Evolutionary conservation across 2,888 invertebrate genomes (phyloP).

Genomic region (Pollenia angustigena): DNA sequence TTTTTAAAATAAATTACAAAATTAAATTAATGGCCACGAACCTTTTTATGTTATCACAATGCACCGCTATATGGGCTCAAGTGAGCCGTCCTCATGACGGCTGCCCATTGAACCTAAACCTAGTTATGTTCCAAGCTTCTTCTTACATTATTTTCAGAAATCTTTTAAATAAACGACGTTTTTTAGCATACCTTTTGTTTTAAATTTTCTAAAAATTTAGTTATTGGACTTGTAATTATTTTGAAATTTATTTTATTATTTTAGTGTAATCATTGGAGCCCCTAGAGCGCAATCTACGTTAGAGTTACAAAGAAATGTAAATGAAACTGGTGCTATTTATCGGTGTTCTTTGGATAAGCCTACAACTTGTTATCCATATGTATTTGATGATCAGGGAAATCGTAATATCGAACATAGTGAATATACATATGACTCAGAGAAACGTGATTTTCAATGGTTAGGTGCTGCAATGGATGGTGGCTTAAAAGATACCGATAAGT

Average conservation of each 20-base stretch:
- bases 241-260: slow-evolving; percentile 66
- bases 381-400: slow-evolving; percentile 83
- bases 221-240: background rate
- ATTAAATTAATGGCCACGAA: too few relatives aligned
- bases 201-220: too few relatives aligned
- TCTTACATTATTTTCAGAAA: too few relatives aligned
- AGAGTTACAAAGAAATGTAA: slow-evolving; percentile 80
- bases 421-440: slow-evolving; percentile 81
- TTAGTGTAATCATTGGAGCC: slow-evolving; percentile 85
- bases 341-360: slow-evolving; percentile 82
- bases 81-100: too few relatives aligned
- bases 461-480: slow-evolving; percentile 85
- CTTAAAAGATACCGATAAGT: slow-evolving; percentile 81
- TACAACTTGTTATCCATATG: slow-evolving; percentile 81
- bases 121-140: too few relatives aligned
- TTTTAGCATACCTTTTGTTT: too few relatives aligned
- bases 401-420: slow-evolving; percentile 77
- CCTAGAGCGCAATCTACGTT: slow-evolving; percentile 85
- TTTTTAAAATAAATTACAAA: too few relatives aligned
- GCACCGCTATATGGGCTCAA: too few relatives aligned
- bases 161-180: too few relatives aligned
- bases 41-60: too few relatives aligned
- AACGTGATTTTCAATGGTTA: slow-evolving; percentile 85
- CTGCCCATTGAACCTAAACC: too few relatives aligned
- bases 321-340: slow-evolving; percentile 86